Evolutionary conservation across 2,113 vertebrate species (phyloP).

Genomic region (Poicephalus gulielmi): DNA sequence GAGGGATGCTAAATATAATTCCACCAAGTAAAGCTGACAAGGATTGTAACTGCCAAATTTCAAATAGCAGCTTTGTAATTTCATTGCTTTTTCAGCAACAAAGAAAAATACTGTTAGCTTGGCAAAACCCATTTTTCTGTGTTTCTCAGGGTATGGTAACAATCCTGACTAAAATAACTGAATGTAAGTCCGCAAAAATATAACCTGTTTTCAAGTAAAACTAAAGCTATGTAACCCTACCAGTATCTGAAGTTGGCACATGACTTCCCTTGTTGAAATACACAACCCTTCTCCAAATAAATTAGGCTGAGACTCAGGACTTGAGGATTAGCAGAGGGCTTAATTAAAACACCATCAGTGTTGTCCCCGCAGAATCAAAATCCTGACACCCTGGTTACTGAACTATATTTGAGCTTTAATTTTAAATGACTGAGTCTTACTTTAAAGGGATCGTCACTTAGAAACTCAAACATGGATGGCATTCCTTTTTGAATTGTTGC

Average conservation of each 20-base stretch:
- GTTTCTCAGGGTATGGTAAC: neutral
- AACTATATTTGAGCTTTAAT: conserved; percentile 9
- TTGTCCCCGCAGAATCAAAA: conserved; percentile 57
- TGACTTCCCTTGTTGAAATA: conserved; percentile 17
- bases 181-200: neutral
- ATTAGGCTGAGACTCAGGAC: conserved; percentile 30
- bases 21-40: conserved; percentile 26
- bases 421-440: conserved; percentile 3
- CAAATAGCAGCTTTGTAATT: conserved; percentile 23
- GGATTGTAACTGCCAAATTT: neutral
- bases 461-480: neutral
- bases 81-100: conserved; percentile 29
- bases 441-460: neutral
- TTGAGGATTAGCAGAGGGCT: conserved; percentile 43
- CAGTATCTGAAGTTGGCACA: neutral
- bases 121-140: neutral
- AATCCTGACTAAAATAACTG: neutral
- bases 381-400: neutral
- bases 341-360: conserved; percentile 46
- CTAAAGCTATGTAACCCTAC: neutral
- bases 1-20: conserved; percentile 20
- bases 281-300: neutral
- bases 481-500: neutral
- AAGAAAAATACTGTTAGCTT: conserved; percentile 24
- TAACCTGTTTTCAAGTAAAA: conserved; percentile 6